Conservation (phyloP, 2,797 vertebrate species). For the Cynodonichthys magdalenae region DNA sequence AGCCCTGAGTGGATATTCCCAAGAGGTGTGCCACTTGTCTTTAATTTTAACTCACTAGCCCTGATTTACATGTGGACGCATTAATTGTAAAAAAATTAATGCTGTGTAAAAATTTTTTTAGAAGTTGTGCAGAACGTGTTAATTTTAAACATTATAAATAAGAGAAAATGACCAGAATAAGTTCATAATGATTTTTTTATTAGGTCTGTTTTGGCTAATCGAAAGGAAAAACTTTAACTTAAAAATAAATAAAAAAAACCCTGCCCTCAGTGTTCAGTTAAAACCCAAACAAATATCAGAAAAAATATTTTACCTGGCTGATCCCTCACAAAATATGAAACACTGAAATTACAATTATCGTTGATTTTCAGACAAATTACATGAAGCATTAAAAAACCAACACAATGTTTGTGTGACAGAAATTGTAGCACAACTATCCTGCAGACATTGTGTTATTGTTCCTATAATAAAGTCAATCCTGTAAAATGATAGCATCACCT, state of each 20-base stretch:
- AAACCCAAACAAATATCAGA: neutral
- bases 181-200: neutral
- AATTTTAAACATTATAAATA: neutral
- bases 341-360: too few species aligned
- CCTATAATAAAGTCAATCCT: constrained; percentile 64
- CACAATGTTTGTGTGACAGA: neutral
- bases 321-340: too few species aligned
- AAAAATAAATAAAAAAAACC: neutral
- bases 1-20: constrained; percentile 68
- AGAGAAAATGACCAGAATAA: neutral
- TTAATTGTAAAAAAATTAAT: neutral
- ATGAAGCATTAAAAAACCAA: neutral
- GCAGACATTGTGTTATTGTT: constrained; percentile 26
- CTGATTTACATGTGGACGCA: neutral
- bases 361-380: too few species aligned
- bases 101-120: neutral
- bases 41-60: constrained; percentile 58
- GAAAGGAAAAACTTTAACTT: neutral
- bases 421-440: constrained; percentile 19
- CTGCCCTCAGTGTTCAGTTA: neutral
- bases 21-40: constrained; percentile 43
- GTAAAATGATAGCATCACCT: constrained; percentile 64
- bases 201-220: neutral
- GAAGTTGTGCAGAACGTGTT: neutral
- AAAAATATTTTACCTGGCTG: too few species aligned